Base-by-base conservation (phyloP, 1,140 invertebrate species). In the Anastatus disparis region DNA sequence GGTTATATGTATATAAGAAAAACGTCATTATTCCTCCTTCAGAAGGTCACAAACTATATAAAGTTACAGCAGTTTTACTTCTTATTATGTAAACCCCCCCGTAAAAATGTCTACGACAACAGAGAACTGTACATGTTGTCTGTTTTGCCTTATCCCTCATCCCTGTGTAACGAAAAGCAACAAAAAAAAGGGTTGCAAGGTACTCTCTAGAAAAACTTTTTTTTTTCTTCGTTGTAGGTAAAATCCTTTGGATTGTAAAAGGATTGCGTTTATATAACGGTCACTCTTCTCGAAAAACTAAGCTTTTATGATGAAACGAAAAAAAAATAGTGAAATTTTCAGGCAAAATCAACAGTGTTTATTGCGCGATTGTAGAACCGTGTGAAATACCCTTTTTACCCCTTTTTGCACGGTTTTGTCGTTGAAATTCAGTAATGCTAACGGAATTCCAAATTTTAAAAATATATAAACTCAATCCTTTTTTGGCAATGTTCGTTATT, bases 31-130 rank as follows among this genome's bases (percentile, higher is more conserved):
- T 35, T 35, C 31, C 31, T 6, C 31, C 10, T 35, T 35, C 4
- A 56, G 58, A 69, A 69, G 67, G 67, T 53, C 67, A 53, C 22
- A 20, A n/a, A 38, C 67, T 69, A 62, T n/a, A n/a, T 69, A 69
- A 61, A 69, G 58, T 69, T 69, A 69, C 67, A 69, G 67, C 58
- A n/a, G n/a, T n/a, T 69, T 46, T 38, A 53, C 56, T 69, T 69
- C 58, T 69, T 62, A 69, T 69, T 69, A 69, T 69, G 67, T 69
- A 69, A 69, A 44, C 46, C 67, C 67, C 56, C 44, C 24, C 35
- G 31, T 62, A 62, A 69, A 69, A n/a, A 26, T 62, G 42, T 61
- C 56, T 17, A 61, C 67, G 44, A 62, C 67, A 55, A 35, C n/a
- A 27, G 17, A 22, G 24, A 46, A 29, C 4, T 48, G 24, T 31